These are phyloP conservation scores for Brachionus koreanus DNA, from an alignment of 1,140 invertebrate species.

Conservation along the genomic window DNA sequence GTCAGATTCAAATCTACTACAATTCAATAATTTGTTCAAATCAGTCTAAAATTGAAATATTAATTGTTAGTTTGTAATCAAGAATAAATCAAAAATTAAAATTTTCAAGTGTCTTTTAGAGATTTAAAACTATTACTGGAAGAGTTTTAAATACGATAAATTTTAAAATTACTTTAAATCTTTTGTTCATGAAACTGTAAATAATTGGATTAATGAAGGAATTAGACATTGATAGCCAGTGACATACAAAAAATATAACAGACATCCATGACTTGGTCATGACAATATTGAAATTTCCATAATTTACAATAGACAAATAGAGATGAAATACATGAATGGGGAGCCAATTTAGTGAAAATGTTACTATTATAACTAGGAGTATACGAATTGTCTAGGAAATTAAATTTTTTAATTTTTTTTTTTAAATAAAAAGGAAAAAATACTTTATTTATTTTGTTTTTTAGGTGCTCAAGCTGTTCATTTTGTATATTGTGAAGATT, in stretches of 20 bases:
- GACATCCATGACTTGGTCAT: not conserved
- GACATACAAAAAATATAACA: constrained; percentile 57
- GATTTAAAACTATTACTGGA: too few species aligned
- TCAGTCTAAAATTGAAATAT: not conserved
- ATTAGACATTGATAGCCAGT: constrained; percentile 67
- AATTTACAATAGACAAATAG: not conserved
- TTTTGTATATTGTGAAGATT: constrained; percentile 25
- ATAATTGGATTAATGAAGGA: constrained; percentile 81
- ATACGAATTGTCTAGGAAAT: constrained; percentile 41
- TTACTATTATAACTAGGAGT: not conserved
- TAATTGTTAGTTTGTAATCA: too few species aligned
- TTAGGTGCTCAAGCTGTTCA: not conserved
- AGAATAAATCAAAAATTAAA: not conserved
- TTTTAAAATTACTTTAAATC: constrained; percentile 66
- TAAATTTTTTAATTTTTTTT: not conserved
- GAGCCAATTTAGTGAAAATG: constrained; percentile 27
- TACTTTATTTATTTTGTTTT: constrained; percentile 26
- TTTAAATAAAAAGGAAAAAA: not conserved
- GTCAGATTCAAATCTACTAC: not conserved
- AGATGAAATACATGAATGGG: constrained; percentile 26
- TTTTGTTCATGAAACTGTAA: constrained; percentile 80
- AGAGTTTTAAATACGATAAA: not conserved
- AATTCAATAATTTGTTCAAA: not conserved
- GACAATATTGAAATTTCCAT: constrained; percentile 4
- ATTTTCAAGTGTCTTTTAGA: too few species aligned